Conservation (phyloP, 1,140 invertebrate species). For the Pseudomyrmex sp. region DNA sequence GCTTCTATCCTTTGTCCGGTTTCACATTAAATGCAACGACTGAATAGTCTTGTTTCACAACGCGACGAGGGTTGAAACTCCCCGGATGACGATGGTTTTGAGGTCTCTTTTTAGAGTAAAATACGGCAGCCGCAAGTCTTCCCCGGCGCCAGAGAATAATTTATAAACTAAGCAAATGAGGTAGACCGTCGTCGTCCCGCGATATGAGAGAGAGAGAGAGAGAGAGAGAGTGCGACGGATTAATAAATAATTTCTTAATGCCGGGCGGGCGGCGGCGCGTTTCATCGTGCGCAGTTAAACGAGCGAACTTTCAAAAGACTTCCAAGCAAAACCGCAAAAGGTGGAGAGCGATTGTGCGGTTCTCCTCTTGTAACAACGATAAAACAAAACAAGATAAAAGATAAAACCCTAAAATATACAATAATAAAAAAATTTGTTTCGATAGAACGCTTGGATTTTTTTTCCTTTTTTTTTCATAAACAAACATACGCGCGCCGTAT, state of each 20-base stretch:
- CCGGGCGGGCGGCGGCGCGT: not conserved
- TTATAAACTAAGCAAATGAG: slow-evolving; percentile 6
- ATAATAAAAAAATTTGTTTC: too few species aligned
- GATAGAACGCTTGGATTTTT: too few species aligned
- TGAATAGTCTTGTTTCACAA: not conserved
- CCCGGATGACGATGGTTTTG: not conserved
- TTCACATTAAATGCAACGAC: too few species aligned
- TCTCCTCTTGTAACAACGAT: not conserved
- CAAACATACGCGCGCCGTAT: not conserved
- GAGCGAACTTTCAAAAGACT: slow-evolving; percentile 20
- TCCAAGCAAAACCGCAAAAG: not conserved
- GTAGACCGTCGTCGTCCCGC: not conserved
- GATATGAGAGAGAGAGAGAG: not conserved
- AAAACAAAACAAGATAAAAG: slow-evolving; percentile 10
- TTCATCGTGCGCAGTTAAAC: slow-evolving; percentile 2
- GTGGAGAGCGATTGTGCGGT: not conserved
- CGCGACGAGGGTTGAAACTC: not conserved
- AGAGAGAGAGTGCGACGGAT: not conserved
- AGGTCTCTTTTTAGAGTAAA: slow-evolving; percentile 7
- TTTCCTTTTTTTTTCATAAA: too few species aligned
- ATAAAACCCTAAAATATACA: not conserved
- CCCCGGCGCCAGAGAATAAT: slow-evolving; percentile 5
- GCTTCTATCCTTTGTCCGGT: not conserved
- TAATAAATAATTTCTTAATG: slow-evolving; percentile 36
- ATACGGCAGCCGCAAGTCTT: not conserved